Base-by-base conservation (phyloP, 2,113 vertebrate genomes). In the Lota lota region DNA sequence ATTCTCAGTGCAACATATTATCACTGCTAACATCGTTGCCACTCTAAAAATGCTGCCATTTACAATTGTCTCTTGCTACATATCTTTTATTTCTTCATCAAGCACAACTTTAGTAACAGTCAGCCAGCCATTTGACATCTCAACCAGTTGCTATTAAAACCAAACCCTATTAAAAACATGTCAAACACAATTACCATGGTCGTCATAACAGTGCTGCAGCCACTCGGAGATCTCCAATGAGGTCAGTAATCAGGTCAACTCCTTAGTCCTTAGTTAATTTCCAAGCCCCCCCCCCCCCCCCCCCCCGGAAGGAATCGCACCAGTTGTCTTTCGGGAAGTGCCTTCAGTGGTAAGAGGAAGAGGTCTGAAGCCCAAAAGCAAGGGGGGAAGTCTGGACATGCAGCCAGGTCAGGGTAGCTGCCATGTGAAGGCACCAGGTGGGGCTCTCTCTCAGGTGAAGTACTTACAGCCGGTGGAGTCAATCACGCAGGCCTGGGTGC, bases 391-490 rank as follows among this genome's bases (percentile, higher is more conserved):
- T 24, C 57, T 69, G 61, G 50, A 78, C 75, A 73, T 74, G 63
- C 68, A 73, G 33, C 19, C 33, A 10, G 28, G 21, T 6, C 53
- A 56, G 16, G 53, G 16, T 36, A 40, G 24, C n/a, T n/a, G 67
- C 16, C 64, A 21, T 68, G 60, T 57, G 58, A 15, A 51, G n/a
- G 20, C n/a, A 33, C 53, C n/a, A 22, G 22, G 54, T 10, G 21
- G 21, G 59, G 12, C 28, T 11, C 40, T 51, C 69, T 84, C 64
- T 96, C 96, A 98, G 82, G 96, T 98, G 90, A 98, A 99, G 86
- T 95, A 98, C 36, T 96, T 96, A 84, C 97, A 99, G 75, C 94
- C 93, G 61, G 97, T 98, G 61, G 96, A 98, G 90, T 98, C 96
- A 15, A 98, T 97, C 82, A 94, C 87, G 82, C 97, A 98, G 70